Base-by-base conservation (phyloP, 2,113 vertebrate genomes). In the Turnix velox region DNA sequence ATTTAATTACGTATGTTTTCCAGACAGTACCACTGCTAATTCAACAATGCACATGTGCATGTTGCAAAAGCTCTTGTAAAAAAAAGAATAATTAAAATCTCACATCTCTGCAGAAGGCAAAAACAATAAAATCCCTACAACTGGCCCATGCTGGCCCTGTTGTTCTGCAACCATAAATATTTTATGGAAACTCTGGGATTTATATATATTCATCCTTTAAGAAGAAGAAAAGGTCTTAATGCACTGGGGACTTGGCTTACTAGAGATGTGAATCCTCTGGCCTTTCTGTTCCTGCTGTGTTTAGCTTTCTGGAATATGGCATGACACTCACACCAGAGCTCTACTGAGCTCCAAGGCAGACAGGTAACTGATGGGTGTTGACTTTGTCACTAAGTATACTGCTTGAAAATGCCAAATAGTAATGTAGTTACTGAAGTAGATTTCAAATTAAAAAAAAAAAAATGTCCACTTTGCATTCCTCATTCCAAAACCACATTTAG, bases 1-100 rank as follows among this genome's bases (percentile, higher is more conserved):
- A 49, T 96, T 95, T 95, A 97, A 96, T 97, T 97, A 74, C 79
- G 95, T 94, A 95, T 97, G 94, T 97, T 97, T 97, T 97, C 97
- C 97, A 98, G 96, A 94, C 94, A 94, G 76, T 88, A 95, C 80
- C 68, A 93, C 84, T 93, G 79, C 88, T 97, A 97, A 97, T 97
- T 97, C 96, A 96, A 90, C 72, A 95, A 97, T 67, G 48, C 84
- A 95, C 84, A 97, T 96, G 80, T 97, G 93, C 92, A 76, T 81
- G 86, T 94, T 96, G 94, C 96, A 97, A 97, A 96, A 97, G 86
- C 92, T 95, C 92, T 97, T 90, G 31, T 96, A 97, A 97, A 98
- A 93, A 93, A 40, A 68, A 91, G 95, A 96, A 93, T 87, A 79
- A 96, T 94, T 97, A 90, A 65, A 27, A 90, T 97, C 97, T 97